phyloP scores from a whole-genome alignment of 2,797 vertebrate species.

The Hipposideros larvatus region DNA sequence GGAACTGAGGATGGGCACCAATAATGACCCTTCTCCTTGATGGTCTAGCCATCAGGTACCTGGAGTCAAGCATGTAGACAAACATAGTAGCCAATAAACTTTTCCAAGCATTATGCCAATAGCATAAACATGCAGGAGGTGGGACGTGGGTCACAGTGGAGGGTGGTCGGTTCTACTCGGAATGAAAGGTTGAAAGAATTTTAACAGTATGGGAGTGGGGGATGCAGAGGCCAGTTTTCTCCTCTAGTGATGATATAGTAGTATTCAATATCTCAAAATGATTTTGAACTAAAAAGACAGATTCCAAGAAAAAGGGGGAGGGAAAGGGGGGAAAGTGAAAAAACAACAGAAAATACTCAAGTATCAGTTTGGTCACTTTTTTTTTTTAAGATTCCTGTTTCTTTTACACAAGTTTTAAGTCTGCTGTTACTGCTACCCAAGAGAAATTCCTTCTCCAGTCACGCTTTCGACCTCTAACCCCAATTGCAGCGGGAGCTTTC shows the following conservation, averaged over 20 bases:
- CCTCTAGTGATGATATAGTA: background rate
- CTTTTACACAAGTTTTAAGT: background rate
- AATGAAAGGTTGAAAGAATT: conserved; percentile 36
- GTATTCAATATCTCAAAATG: background rate
- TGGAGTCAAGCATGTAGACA: background rate
- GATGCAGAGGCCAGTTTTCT: background rate
- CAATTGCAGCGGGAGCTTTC: background rate
- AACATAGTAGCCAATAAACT: background rate
- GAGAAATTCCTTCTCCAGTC: background rate
- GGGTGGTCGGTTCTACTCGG: background rate
- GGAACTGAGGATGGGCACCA: background rate
- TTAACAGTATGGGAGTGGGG: background rate
- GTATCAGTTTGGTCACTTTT: background rate
- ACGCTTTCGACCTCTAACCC: background rate
- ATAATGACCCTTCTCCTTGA: background rate
- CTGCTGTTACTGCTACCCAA: background rate
- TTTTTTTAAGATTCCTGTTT: background rate
- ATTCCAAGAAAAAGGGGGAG: background rate
- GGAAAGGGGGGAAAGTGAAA: background rate
- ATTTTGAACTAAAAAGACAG: background rate
- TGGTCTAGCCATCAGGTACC: background rate
- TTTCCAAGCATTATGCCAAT: background rate
- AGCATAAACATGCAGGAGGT: background rate
- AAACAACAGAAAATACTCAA: background rate
- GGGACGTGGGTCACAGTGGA: background rate